phyloP scores from a whole-genome alignment of 2,797 vertebrate species.

The Notoglanidium macrostoma region DNA sequence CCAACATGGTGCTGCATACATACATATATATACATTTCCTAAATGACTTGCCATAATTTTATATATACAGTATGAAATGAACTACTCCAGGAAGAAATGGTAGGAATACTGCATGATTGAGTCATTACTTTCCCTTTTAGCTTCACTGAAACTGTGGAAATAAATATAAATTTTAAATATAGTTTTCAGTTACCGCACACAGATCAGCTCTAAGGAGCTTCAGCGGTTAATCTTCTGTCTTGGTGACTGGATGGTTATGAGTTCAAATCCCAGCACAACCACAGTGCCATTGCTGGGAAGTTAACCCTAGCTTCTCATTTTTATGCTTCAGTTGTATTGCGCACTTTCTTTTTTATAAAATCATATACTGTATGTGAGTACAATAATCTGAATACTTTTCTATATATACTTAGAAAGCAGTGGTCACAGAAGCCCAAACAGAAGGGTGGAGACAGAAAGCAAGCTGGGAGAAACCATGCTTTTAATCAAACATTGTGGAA shows the following conservation, averaged over 20 bases:
- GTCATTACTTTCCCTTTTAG: background rate
- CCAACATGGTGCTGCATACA: no score
- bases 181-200: no score
- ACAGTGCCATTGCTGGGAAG: background rate
- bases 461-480: conserved; percentile 55
- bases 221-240: background rate
- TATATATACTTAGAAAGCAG: background rate
- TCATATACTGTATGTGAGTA: background rate
- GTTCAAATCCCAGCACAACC: no score
- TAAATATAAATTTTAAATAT: no score
- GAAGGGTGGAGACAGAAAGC: conserved; percentile 41
- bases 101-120: background rate
- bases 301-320: background rate
- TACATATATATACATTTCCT: no score
- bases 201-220: background rate
- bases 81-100: conserved; percentile 1
- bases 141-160: background rate
- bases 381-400: background rate
- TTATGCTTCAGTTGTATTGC: background rate
- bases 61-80: background rate
- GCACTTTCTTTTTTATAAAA: background rate
- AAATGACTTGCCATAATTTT: no score
- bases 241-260: background rate
- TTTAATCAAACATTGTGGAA: conserved; percentile 56
- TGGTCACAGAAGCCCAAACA: conserved; percentile 6